Base-by-base conservation (phyloP, 2,797 vertebrate species). In the Sebastes matsubarae region DNA sequence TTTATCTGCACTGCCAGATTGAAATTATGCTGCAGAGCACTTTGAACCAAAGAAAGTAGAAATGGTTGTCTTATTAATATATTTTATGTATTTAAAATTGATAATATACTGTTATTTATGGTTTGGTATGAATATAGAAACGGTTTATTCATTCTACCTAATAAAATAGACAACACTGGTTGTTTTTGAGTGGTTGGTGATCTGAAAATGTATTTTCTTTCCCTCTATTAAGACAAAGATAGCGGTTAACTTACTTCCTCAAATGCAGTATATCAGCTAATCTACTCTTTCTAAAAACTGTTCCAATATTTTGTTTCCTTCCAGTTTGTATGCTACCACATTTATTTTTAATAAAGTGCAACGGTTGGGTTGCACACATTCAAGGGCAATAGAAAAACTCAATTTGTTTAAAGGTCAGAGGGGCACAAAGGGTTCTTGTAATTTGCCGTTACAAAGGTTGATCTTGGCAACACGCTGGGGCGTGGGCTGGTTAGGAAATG, bases 361-460 rank as follows among this genome's bases (percentile, higher is more conserved):
- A 68, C 12, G 16, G 66, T 60, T 71, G 57, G 52, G n/a, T 77
- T 84, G 69, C 61, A 80, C 80, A 74, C 72, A 72, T 71, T 70
- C 34, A 75, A 72, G 54, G 57, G 34, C 65, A n/a, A n/a, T 50
- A 72, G 65, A 70, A 84, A 84, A 83, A 86, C 73, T 75, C 34
- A 80, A 87, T 86, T 85, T 77, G 77, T 90, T 87, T 69, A 86
- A 91, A 90, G 81, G 84, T 74, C 72, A 90, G 34, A 63, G 66
- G 76, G 71, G 27, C 77, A 65, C 69, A 42, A 70, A 87, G 79
- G 77, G 74, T 82, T 85, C 22, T 63, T 81, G 63, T 83, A 77
- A 81, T 84, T 89, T 86, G 16, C 63, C 4, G 9, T 87, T 69
- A 70, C 60, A 85, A 77, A 88, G 73, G 68, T 58, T 76, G 29